A percentile compares a stretch with the other conserved stretches of the same genome.
These are phyloP conservation scores for Rotaria socialis DNA, from an alignment of 2,888 invertebrate species.

Conservation along the genomic window DNA sequence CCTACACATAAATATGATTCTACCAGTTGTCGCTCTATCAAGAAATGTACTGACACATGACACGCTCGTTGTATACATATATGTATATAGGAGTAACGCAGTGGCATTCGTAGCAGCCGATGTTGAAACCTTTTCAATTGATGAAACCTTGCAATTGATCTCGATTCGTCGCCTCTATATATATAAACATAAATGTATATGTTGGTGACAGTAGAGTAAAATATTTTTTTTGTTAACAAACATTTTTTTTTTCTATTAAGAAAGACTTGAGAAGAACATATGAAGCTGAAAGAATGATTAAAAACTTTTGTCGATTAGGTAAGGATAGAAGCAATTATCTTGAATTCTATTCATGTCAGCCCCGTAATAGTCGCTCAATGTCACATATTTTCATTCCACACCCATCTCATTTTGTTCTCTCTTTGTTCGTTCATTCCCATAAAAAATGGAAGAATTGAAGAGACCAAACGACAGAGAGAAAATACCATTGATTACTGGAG, in stretches of 20 bases:
- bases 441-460: background rate
- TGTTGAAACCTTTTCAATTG: slow-evolving; percentile 4
- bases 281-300: background rate
- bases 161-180: background rate
- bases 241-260: background rate
- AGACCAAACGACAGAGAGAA: background rate
- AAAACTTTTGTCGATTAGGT: background rate
- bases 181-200: background rate
- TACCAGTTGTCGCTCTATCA: background rate
- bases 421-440: slow-evolving; percentile 7
- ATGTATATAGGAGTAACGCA: background rate
- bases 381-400: background rate
- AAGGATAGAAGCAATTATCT: background rate
- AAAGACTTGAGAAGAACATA: background rate
- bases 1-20: background rate
- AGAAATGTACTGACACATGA: slow-evolving; percentile 9
- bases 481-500: background rate
- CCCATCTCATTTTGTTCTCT: slow-evolving; percentile 3
- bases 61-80: background rate
- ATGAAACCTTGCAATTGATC: slow-evolving; percentile 8
- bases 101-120: background rate
- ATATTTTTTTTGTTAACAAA: background rate
- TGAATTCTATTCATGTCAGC: background rate
- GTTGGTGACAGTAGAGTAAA: background rate
- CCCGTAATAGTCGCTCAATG: slow-evolving; percentile 2